These are phyloP conservation scores for Eulemur albifrons DNA, from an alignment of 2,797 vertebrate species.

Conservation along the genomic window DNA sequence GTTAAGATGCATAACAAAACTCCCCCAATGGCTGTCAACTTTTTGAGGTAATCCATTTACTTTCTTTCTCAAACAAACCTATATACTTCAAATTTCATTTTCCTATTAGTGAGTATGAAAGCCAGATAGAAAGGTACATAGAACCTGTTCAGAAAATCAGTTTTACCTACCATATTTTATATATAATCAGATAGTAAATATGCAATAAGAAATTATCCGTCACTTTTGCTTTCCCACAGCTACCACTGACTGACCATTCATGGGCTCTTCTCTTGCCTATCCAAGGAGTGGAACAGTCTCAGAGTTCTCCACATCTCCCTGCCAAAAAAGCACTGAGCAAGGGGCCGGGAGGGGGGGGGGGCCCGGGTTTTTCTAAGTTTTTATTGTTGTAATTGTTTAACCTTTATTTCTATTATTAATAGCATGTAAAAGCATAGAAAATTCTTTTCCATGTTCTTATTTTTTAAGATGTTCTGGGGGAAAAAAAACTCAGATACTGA, in stretches of 20 bases:
- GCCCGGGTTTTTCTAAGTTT: not conserved
- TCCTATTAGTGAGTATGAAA: not conserved
- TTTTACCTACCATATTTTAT: not conserved
- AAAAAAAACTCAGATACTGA: not conserved
- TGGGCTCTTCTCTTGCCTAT: accelerated
- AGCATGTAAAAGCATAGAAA: not conserved
- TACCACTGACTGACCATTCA: not conserved
- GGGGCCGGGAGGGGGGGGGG: accelerated
- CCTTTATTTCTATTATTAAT: not conserved
- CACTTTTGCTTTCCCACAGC: not conserved
- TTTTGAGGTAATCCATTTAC: not conserved
- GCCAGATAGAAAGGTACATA: not conserved
- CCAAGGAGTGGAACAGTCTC: not conserved
- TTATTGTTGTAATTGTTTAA: not conserved
- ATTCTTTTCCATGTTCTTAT: not conserved
- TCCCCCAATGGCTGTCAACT: not conserved
- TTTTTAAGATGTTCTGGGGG: not conserved
- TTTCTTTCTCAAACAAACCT: not conserved
- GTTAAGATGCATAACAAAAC: not conserved
- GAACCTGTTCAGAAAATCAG: not conserved
- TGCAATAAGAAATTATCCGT: not conserved
- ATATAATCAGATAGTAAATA: not conserved
- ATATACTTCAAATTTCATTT: not conserved
- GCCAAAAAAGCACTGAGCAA: not conserved
- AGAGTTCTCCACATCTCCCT: not conserved